Conservation (phyloP, 2,113 vertebrate genomes). For the Hemiprocne comata region DNA sequence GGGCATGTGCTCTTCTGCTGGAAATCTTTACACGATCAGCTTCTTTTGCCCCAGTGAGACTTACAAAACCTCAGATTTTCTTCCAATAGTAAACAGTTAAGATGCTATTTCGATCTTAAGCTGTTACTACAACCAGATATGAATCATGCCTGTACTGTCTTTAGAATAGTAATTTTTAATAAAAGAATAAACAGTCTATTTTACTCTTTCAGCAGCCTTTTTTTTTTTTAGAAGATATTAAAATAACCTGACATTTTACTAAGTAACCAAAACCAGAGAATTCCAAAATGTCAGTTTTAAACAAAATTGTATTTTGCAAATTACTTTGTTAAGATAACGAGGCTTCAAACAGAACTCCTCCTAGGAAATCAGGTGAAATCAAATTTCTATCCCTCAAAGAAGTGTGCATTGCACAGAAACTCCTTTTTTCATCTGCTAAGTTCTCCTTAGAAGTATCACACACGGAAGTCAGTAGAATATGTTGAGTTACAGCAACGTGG, state of each 20-base stretch:
- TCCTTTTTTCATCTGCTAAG: background rate
- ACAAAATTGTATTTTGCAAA: background rate
- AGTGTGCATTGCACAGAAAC: fast-evolving
- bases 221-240: background rate
- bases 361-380: background rate
- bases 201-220: background rate
- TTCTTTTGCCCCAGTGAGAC: constrained; percentile 18
- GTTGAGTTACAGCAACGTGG: fast-evolving
- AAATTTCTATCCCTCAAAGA: background rate
- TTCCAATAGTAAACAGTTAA: constrained; percentile 36
- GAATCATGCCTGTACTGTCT: background rate
- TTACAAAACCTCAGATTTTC: constrained; percentile 21
- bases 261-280: background rate
- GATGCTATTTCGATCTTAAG: constrained; percentile 47
- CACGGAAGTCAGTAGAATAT: background rate
- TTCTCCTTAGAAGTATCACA: background rate
- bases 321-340: background rate
- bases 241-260: background rate
- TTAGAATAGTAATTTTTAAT: background rate
- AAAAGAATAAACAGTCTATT: background rate
- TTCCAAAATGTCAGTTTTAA: background rate
- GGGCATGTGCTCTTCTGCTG: constrained; percentile 16
- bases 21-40: constrained; percentile 48
- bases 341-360: background rate
- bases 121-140: background rate